Base-by-base conservation (phyloP, 2,113 vertebrate genomes). In the Cyanistes caeruleus region DNA sequence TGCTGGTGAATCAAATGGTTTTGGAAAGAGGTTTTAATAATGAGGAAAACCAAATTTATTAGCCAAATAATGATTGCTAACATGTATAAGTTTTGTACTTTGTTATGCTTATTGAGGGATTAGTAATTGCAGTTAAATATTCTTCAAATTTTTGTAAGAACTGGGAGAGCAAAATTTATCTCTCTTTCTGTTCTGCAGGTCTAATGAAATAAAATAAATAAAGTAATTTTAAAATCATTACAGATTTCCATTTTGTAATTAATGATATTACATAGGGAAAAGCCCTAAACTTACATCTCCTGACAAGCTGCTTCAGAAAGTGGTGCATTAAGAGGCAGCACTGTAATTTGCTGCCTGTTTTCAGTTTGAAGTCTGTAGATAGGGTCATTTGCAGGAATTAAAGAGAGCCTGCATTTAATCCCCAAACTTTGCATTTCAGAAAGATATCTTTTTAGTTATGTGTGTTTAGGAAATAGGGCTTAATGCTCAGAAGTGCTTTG, bases 401-500 rank as follows among this genome's bases (percentile, higher is more conserved):
- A 62, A 93, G 68, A 60, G n/a, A 62, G 44, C 58, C 46, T 62
- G 55, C 10, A 1, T 52, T 89, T 84, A 89, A 84, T 89, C 59
- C 72, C 46, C 43, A 41, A 84, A 77, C 11, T 87, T 74, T 70
- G 24, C 59, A 44, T 93, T 94, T 89, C 64, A 89, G 55, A 89
- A 89, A 80, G 55, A 13, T 87, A 37, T 77, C 49, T 89, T 89
- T 65, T 73, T 41, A 65, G 24, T 86, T 91, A 39, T 23, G 33
- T 86, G 13, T 84, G 25, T 84, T 84, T 89, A 84, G 68, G 46
- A 93, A 94, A 69, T 30, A 56, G 51, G 46, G 17, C 17, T 93
- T 94, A 87, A 93, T 81, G 60, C 73, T 93, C 51, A 62, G n/a
- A 77, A 77, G 64, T 48, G 33, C 68, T 80, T 89, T 89, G 59